A percentile compares a stretch with the other conserved stretches of the same genome.
phyloP scores from a whole-genome alignment of 2,113 vertebrate species.

The Lipophrys pholis region DNA sequence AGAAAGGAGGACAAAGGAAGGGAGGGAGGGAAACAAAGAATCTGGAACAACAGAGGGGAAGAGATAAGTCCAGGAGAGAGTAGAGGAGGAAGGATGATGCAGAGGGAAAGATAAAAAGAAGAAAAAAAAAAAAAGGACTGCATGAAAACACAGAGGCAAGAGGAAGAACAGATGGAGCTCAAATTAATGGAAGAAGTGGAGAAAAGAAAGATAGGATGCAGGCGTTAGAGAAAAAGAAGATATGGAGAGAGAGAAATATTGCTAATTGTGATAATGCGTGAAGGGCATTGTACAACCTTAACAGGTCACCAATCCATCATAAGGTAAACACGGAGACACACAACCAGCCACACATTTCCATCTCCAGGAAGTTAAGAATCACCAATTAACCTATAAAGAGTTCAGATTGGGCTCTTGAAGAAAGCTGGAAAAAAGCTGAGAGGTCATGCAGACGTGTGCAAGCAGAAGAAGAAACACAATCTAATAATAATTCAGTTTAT shows the following conservation, averaged over 20 bases:
- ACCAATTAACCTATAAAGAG: no score
- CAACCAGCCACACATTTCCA: no score
- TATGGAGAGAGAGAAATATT: not conserved
- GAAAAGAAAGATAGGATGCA: not conserved
- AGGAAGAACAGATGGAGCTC: not conserved
- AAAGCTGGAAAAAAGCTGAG: no score
- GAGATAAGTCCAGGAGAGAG: not conserved
- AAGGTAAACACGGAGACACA: no score
- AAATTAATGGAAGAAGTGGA: not conserved
- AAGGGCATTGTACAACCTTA: no score
- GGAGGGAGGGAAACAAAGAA: not conserved
- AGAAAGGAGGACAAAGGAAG: constrained; percentile 11
- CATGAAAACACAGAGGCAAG: not conserved
- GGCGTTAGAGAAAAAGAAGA: constrained; percentile 3
- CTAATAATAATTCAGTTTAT: no score
- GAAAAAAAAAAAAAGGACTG: not conserved
- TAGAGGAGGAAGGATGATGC: not conserved
- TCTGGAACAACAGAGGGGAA: constrained; percentile 5
- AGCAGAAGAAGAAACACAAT: no score
- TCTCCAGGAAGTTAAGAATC: no score
- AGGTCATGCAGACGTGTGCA: no score
- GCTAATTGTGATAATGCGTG: no score
- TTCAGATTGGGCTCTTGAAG: no score
- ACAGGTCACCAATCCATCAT: no score
- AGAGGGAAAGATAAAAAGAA: not conserved